Evolutionary conservation across 1,140 invertebrate genomes (phyloP), one percentile per base, ranked within the genome.

Genomic region (Phenacoccus solenopsis): DNA sequence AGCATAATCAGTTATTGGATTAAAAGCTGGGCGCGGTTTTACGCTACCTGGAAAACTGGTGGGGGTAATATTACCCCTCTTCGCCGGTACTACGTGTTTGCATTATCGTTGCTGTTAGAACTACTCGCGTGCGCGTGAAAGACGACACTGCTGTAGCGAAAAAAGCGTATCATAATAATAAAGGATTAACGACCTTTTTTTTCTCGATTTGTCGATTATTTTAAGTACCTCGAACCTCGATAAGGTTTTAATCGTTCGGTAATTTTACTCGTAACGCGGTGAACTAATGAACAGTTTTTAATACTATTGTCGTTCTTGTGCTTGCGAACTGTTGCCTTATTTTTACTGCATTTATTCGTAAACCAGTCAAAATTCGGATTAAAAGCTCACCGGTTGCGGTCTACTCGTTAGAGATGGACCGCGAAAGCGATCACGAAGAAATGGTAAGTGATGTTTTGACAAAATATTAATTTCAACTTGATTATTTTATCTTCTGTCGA

Each of bases 351-450:
- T 24, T 64, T 64, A 4, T 16, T 38, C 4, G 9, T 24, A 25
- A 64, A 64, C 1, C 21, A 64, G 25, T 16, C 59, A 64, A 64
- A 64, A 64, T 64, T 64, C 59, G 59, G 59, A 64, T 64, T 64
- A 64, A 64, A 64, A 64, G 21, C 25, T 64, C 59, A 64, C 59
- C 59, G 10, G 21, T 24, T 4, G 59, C 59, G 59, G 59, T 64
- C 25, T 16, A 64, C 59, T 64, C 21, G 10, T 22, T 25, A 4
- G 59, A 64, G 59, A 64, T 64, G 59, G 59, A 64, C 59, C 59
- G 59, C 59, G 59, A 64, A 64, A 64, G 59, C 59, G 59, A 64
- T 24, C 22, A 64, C 22, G 22, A 64, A 24, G 59, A 64, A 4
- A 9, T 25, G 59, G 59, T 64, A 64, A 24, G 59, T 10, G 9